Base-by-base conservation (phyloP, 1,140 invertebrate species). In the Drosophila melanogaster region DNA sequence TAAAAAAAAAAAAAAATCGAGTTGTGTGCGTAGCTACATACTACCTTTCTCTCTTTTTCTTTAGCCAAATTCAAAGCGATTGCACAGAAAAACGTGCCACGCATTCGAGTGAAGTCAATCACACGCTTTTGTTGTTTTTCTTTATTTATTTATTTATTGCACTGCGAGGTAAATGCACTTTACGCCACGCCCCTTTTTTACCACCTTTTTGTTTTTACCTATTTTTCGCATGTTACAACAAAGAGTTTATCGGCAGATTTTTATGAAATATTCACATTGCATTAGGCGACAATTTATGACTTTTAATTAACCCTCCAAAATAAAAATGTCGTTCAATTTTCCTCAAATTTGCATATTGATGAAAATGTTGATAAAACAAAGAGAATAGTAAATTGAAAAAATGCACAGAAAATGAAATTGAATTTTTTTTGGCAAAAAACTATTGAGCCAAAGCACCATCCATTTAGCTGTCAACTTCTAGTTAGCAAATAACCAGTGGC, bases 111-210 rank as follows among this genome's bases (percentile, higher is more conserved):
- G 37, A 55, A 44, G 58, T 51, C 56, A 84, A 62, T 66, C 64
- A 75, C 70, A 78, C 60, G 58, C 47, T 58, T 60, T 47, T 57
- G 51, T 74, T 57, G 43, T 41, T 51, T 58, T 4, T 51, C 22
- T 22, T 40, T 41, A 6, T 50, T 60, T 53, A 26, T 50, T 60
- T 54, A 22, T 75, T 66, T 57, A 62, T 61, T 85, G 81, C 81
- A 86, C 61, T 79, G 54, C 55, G 81, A 86, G 83, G 83, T 86
- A 86, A 86, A 86, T 86, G 83, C 83, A 86, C 83, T 86, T 76
- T 72, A 50, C 60, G 19, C 19, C 46, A 40, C 59, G 35, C 69
- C 43, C 22, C 54, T 22, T 49, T 41, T 41, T 22, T 7, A 6
- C 37, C 35, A 1, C 19, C 22, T 15, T 15, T 2, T n/a, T n/a